Base-by-base conservation (phyloP, 2,888 invertebrate genomes). In the Chelonus formosanus region DNA sequence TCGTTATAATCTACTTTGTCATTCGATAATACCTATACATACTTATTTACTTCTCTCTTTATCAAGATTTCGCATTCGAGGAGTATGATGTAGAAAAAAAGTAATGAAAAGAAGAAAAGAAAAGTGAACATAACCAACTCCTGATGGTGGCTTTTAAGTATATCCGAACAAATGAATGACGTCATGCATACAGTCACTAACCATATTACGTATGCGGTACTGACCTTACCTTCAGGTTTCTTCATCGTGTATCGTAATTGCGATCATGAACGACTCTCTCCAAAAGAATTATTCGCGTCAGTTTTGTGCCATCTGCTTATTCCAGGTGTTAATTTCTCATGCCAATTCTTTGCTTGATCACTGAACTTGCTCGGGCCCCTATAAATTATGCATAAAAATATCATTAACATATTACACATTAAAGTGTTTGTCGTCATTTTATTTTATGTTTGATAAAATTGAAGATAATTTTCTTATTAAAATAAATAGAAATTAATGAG, bases 191-290 rank as follows among this genome's bases (percentile, higher is more conserved):
- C 80, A 78, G 78, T 80, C 80, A 81, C 78, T 80, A 80, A 82
- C 80, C 80, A 80, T 80, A 76, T 80, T 78, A 76, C 76, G 75
- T 78, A 73, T 76, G 73, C 79, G 79, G 80, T 80, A 82, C 83
- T 83, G 83, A 82, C 83, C 83, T 83, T 82, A 79, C 79, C 74
- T 75, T 72, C 66, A 20, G 5, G 10, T 50, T 57, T 50, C 7
- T 52, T 32, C 6, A 34, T 35, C 40, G 5, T 10, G 54, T 40
- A 32, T 34, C 57, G 63, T 20, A 43, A 50, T 64, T 40, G 57
- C 64, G 57, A 57, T 56, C 64, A 47, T 58, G 20, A 6, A 64
- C 40, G 4, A 3, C 40, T 40, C 40, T 6, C 40, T 40, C 5
- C 40, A 40, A 34, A 20, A 48, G 56, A 20, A 54, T 61, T 65